Evolutionary conservation across 2,797 vertebrate genomes (phyloP).

Genomic region (Urophycis tenuis): DNA sequence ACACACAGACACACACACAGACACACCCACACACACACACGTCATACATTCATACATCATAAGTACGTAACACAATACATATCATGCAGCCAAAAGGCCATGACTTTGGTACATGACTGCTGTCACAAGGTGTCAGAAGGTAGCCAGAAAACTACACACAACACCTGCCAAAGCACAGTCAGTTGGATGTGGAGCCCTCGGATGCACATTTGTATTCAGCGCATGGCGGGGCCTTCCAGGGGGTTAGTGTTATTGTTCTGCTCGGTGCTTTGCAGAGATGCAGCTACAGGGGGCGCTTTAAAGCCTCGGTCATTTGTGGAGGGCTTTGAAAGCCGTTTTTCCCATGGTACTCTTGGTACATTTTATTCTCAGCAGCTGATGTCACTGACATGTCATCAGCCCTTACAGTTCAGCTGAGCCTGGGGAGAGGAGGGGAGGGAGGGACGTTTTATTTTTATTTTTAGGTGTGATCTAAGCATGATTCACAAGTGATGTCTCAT

Average conservation of each 20-base stretch:
- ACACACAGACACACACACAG: conserved; percentile 9
- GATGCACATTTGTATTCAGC: conserved; percentile 36
- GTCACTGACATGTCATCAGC: conserved; percentile 8
- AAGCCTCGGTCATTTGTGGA: conserved; percentile 47
- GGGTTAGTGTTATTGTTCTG: conserved; percentile 14
- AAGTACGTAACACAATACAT: conserved; percentile 10
- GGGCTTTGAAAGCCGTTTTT: conserved; percentile 10
- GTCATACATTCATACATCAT: background rate
- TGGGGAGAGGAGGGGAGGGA: conserved; percentile 14
- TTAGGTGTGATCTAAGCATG: conserved; percentile 8
- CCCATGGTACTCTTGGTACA: conserved; percentile 8
- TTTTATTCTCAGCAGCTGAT: conserved; percentile 20
- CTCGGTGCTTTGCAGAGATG: conserved; percentile 24
- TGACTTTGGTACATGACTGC: background rate
- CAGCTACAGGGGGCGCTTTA: conserved; percentile 35
- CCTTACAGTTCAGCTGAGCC: conserved; percentile 25
- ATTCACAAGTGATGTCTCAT: conserved; percentile 30
- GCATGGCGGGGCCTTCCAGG: conserved; percentile 19
- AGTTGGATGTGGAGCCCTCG: conserved; percentile 10
- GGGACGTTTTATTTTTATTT: conserved; percentile 1
- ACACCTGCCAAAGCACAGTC: conserved; percentile 41
- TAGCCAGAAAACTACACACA: conserved; percentile 9
- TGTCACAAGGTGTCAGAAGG: background rate
- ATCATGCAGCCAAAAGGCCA: conserved; percentile 11
- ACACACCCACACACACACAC: background rate